Evolutionary conservation across 2,888 invertebrate species (phyloP).

Genomic region (Drosophila parthenogenetica): DNA sequence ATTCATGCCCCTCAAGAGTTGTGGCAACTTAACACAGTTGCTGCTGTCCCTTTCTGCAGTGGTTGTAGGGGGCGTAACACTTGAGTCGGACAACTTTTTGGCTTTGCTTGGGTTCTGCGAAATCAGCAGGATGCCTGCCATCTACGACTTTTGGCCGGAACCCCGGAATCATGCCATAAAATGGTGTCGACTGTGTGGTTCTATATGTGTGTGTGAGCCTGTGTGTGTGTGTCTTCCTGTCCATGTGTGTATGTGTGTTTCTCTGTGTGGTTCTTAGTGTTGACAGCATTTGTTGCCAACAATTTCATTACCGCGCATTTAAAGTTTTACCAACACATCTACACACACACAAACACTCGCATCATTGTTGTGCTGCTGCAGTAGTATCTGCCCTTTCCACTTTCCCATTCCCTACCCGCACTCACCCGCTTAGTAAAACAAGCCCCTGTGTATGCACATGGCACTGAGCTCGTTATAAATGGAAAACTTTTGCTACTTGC

Average conservation of each 20-base stretch:
- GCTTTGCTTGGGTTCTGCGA: conserved; percentile 52
- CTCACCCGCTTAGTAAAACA: conserved; percentile 27
- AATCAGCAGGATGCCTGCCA: conserved; percentile 66
- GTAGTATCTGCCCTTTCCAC: not conserved
- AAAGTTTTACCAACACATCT: conserved; percentile 73
- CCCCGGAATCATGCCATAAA: conserved; percentile 68
- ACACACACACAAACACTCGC: conserved; percentile 29
- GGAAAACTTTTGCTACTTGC: conserved; percentile 78
- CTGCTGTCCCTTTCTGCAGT: conserved; percentile 31
- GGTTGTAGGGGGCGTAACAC: conserved; percentile 43
- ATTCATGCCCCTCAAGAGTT: conserved; percentile 33
- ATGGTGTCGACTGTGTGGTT: conserved; percentile 59
- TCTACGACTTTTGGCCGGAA: conserved; percentile 50
- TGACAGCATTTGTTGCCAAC: conserved; percentile 78
- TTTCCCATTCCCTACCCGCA: not conserved
- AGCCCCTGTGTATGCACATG: conserved; percentile 37
- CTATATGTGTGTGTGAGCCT: conserved; percentile 7
- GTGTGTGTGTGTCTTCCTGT: conserved; percentile 10
- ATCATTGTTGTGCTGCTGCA: conserved; percentile 2
- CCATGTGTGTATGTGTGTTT: conserved; percentile 12
- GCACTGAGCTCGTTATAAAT: conserved; percentile 78
- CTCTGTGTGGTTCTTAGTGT: conserved; percentile 39
- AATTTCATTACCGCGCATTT: conserved; percentile 80
- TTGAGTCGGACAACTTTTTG: conserved; percentile 68
- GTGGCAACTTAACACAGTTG: conserved; percentile 69